A percentile compares a stretch with the other conserved stretches of the same genome.
phyloP scores from a whole-genome alignment of 2,797 vertebrate genomes.

The Menidia menidia region DNA sequence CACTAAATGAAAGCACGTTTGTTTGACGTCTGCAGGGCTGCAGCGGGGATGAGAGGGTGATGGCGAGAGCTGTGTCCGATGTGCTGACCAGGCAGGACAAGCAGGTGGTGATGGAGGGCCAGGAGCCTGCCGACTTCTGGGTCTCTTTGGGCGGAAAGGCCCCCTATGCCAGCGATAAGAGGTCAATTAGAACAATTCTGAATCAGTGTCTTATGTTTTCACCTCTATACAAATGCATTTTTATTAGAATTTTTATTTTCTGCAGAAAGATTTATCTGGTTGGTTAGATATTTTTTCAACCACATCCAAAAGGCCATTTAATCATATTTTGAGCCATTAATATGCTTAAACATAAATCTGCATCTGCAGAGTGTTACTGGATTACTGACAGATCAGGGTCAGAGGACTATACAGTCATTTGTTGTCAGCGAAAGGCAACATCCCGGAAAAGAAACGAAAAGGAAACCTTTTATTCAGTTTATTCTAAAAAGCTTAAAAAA shows the following conservation, averaged over 20 bases:
- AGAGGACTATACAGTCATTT: constrained; percentile 23
- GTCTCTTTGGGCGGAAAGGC: constrained; percentile 90
- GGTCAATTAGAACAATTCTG: constrained; percentile 71
- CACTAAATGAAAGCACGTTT: constrained; percentile 2
- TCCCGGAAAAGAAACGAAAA: too few species aligned
- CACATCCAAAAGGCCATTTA: constrained; percentile 16
- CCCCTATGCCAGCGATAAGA: constrained; percentile 88
- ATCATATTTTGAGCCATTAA: constrained; percentile 40
- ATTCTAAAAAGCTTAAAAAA: neutral
- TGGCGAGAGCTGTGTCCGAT: constrained; percentile 87
- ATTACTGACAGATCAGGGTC: constrained; percentile 46
- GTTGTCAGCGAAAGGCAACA: neutral
- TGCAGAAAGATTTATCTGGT: too few species aligned
- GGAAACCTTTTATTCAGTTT: constrained; percentile 18
- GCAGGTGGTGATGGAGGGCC: constrained; percentile 89
- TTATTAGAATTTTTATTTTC: too few species aligned
- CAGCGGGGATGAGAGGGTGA: constrained; percentile 90
- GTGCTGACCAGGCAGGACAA: constrained; percentile 88
- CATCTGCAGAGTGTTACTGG: constrained; percentile 27
- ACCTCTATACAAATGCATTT: too few species aligned
- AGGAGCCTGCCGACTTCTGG: constrained; percentile 93
- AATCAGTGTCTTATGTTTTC: neutral
- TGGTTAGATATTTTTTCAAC: too few species aligned
- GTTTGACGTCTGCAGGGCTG: constrained; percentile 83
- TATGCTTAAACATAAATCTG: constrained; percentile 29